Evolutionary conservation across 2,797 vertebrate species (phyloP), one percentile per base, ranked within the genome.

Genomic region (Molossus alvarezi): DNA sequence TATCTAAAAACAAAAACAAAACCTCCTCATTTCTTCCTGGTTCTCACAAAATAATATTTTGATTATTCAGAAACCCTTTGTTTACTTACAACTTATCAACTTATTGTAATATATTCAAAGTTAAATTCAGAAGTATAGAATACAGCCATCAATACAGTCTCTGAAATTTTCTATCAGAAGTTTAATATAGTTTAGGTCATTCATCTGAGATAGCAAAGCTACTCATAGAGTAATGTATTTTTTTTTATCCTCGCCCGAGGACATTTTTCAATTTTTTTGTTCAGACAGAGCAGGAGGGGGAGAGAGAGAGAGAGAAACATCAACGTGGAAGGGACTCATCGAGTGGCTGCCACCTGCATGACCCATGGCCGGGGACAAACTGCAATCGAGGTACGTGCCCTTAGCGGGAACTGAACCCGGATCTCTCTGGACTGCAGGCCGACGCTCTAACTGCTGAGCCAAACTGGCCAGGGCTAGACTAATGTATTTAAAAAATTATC

Each of bases 1-100:
- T 65, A 92, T 85, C 23, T 64, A 77, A 82, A 96, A 90, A 55
- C 13, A 58, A 58, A 96, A 90, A 48, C 11, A 81, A 60, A 86
- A 48, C 6, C 1, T 37, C 25, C 45, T 8, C 25, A 33, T 67
- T 73, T 88, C 7, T 21, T 55, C 37, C 58, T 76, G 33, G 4
- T 82, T 88, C 9, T 82, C 85, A 7, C 12, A 90, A 95, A 94
- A 88, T 76, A 67, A 20, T 58, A 75, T 65, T 82, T 82, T 86
- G 37, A 64, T 75, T 37, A 48, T 69, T 88, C 9, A 76, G 91
- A 90, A 82, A 17, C 25, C 58, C 2, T 65, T 48, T 55, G 85
- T 94, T 85, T 13, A 67, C 21, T 77, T 85, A 73, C 0, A 87
- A 33, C 8, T 48, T 90, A 75, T 64, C 11, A 51, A 89, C 41